A percentile compares a stretch with the other conserved stretches of the same genome.
Evolutionary conservation across 2,113 vertebrate genomes (phyloP).

Genomic region (Ceyx cyanopectus): DNA sequence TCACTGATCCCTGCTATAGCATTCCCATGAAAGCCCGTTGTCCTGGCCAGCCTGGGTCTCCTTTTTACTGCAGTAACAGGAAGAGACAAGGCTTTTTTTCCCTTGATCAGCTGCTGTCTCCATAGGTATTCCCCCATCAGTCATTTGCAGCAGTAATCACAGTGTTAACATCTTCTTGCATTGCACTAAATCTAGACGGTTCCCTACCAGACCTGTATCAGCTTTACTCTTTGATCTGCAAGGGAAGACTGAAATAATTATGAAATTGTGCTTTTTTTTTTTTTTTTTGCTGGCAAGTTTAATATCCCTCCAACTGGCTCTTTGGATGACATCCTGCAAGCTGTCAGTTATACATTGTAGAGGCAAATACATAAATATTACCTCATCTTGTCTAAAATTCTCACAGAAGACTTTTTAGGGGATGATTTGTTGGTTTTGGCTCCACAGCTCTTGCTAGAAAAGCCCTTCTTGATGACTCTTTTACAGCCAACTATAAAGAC

Average conservation of each 20-base stretch:
- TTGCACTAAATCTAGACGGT: neutral
- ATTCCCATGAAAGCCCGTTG: neutral
- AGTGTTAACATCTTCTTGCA: neutral
- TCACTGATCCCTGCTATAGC: neutral
- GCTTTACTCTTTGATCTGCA: neutral
- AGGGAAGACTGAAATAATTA: slow-evolving; percentile 5
- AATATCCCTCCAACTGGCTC: neutral
- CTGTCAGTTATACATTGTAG: neutral
- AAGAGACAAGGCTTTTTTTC: neutral
- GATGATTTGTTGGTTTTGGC: neutral
- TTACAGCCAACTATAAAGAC: neutral
- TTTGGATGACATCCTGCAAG: neutral
- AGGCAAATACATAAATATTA: neutral
- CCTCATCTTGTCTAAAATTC: neutral
- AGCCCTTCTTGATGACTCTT: neutral
- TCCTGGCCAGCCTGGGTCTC: neutral
- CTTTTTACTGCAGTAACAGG: neutral
- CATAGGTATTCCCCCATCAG: neutral
- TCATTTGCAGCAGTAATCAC: neutral
- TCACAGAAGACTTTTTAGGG: neutral
- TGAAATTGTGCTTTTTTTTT: neutral
- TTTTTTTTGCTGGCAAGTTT: neutral
- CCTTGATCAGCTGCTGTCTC: neutral
- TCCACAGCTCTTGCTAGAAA: neutral
- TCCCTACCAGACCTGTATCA: neutral